Evolutionary conservation across 2,797 vertebrate genomes (phyloP).

Genomic region (Alectoris magna): DNA sequence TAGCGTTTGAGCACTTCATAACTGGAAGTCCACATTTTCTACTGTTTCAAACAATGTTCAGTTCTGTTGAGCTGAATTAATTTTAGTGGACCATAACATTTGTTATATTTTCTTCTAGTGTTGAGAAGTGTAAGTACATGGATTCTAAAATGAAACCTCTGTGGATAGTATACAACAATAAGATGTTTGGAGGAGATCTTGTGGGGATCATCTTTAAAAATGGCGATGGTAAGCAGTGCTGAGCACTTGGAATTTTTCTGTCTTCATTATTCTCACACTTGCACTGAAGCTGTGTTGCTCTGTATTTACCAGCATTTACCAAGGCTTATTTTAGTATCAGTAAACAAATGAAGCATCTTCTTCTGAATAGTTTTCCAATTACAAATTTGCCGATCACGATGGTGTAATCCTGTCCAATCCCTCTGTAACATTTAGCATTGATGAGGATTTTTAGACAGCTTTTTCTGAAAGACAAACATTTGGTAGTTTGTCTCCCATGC

Average conservation of each 20-base stretch:
- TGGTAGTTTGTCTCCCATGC: not conserved
- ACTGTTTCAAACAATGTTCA: not conserved
- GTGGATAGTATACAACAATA: slow-evolving; percentile 98
- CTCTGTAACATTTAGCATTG: not conserved
- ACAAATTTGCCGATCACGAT: not conserved
- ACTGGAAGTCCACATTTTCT: not conserved
- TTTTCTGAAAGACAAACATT: not conserved
- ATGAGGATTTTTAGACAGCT: not conserved
- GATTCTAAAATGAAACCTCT: slow-evolving; percentile 99
- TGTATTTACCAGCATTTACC: not conserved
- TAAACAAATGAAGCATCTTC: not conserved
- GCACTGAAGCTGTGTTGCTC: not conserved
- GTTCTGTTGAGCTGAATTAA: not conserved
- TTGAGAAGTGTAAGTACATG: slow-evolving; percentile 98
- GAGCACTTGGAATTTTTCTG: not conserved
- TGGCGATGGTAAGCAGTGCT: slow-evolving; percentile 89
- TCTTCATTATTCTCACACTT: not conserved
- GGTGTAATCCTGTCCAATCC: not conserved
- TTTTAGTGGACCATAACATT: not conserved
- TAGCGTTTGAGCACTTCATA: not conserved
- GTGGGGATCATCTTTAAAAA: slow-evolving; percentile 98
- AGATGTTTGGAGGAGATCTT: slow-evolving; percentile 90
- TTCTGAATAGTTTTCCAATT: not conserved
- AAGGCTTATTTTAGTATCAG: not conserved
- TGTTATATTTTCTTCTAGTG: slow-evolving; percentile 78